A percentile compares a stretch with the other conserved stretches of the same genome.
Evolutionary conservation across 2,113 vertebrate genomes (phyloP).

Genomic region (Empidonax traillii): DNA sequence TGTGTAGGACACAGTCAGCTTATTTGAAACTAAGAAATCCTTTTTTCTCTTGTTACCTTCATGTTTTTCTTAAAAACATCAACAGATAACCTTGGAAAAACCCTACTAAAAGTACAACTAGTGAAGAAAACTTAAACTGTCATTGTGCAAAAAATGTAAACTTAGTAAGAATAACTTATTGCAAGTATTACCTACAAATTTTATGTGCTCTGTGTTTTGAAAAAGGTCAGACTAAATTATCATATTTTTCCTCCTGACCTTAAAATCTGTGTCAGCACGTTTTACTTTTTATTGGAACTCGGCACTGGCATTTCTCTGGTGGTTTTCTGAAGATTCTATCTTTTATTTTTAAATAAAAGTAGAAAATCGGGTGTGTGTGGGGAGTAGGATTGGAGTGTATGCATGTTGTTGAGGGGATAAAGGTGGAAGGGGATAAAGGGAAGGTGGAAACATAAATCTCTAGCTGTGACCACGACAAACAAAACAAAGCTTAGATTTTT

Average conservation of each 20-base stretch:
- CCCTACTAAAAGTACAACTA: background rate
- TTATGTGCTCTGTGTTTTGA: background rate
- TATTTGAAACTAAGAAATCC: background rate
- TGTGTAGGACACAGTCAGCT: background rate
- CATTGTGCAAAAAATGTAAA: background rate
- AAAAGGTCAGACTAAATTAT: background rate
- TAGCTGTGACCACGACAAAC: background rate
- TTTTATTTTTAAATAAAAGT: conserved; percentile 42
- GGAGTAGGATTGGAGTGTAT: background rate
- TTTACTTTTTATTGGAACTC: conserved; percentile 2
- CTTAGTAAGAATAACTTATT: background rate
- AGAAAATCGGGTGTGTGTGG: background rate
- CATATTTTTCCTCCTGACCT: background rate
- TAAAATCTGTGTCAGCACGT: background rate
- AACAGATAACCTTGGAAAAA: background rate
- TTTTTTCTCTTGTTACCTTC: background rate
- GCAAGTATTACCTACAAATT: background rate
- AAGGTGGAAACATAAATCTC: background rate
- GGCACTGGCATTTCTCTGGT: background rate
- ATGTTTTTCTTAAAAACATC: background rate
- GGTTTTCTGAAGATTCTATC: background rate
- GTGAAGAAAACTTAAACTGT: background rate
- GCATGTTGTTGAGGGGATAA: background rate
- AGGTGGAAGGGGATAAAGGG: no score
- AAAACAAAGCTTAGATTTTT: background rate